Percentiles rank a stretch among this genome's conserved stretches.
Evolutionary conservation across 2,113 vertebrate genomes (phyloP).

Genomic region (Gobiocypris rarus): DNA sequence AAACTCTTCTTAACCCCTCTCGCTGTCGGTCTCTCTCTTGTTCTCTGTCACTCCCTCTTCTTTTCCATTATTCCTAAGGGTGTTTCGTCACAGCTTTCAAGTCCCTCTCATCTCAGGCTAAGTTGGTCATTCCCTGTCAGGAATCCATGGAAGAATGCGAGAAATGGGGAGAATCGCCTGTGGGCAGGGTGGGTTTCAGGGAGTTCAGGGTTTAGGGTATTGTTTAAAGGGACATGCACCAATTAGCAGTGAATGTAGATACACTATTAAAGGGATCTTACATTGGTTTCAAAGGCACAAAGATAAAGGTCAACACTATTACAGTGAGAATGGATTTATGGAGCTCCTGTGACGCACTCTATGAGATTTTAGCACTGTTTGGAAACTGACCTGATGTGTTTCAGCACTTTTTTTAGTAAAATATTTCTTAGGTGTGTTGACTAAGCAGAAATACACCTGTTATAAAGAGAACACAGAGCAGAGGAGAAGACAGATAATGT

Average conservation of each 20-base stretch:
- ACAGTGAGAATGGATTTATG: not conserved
- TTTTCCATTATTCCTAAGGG: not conserved
- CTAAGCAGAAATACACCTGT: slow-evolving; percentile 8
- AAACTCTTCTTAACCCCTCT: slow-evolving; percentile 21
- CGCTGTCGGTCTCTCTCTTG: not conserved
- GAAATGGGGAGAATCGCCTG: slow-evolving; percentile 52
- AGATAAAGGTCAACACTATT: slow-evolving; percentile 20
- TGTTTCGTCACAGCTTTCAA: slow-evolving; percentile 16
- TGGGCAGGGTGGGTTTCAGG: slow-evolving; percentile 16
- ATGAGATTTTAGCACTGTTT: slow-evolving; percentile 25
- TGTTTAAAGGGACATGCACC: not conserved
- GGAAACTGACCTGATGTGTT: slow-evolving; percentile 13
- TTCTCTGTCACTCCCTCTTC: not conserved
- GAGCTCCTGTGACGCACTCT: not conserved
- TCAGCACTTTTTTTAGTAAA: slow-evolving; percentile 1
- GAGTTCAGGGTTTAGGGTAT: slow-evolving; percentile 54
- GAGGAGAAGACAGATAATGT: slow-evolving; percentile 65
- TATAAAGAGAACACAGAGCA: slow-evolving; percentile 22
- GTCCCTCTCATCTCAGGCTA: slow-evolving; percentile 21
- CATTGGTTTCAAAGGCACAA: not conserved
- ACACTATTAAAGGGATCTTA: slow-evolving; percentile 3
- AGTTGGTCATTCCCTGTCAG: slow-evolving; percentile 23
- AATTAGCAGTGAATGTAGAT: slow-evolving; percentile 4
- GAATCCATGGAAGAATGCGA: slow-evolving; percentile 58
- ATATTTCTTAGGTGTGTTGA: not conserved